Evolutionary conservation across 1,140 invertebrate genomes (phyloP).

Genomic region (Zophobas morio): DNA sequence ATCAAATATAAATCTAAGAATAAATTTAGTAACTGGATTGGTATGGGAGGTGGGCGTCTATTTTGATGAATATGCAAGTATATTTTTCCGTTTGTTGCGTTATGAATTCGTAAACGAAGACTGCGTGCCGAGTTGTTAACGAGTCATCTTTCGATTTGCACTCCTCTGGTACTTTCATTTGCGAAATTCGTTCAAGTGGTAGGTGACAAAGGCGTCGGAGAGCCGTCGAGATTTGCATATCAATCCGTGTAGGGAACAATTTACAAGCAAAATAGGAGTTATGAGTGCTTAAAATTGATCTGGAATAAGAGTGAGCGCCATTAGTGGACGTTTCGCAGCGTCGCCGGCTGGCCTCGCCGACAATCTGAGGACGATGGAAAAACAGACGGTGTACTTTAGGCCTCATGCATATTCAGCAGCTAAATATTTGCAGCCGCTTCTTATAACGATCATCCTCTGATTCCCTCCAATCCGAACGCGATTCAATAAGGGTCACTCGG

Average conservation of each 20-base stretch:
- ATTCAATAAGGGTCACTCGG: constrained; percentile 45
- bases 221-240: constrained; percentile 50
- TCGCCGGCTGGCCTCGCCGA: constrained; percentile 43
- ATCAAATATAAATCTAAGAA: no score
- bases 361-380: constrained; percentile 59
- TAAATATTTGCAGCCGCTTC: constrained; percentile 63
- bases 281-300: constrained; percentile 56
- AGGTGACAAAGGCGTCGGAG: constrained; percentile 46
- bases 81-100: not conserved
- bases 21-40: no score
- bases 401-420: constrained; percentile 64
- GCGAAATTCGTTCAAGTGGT: constrained; percentile 33
- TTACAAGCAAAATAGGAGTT: constrained; percentile 56
- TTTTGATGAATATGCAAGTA: no score
- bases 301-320: constrained; percentile 53
- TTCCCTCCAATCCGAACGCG: constrained; percentile 37
- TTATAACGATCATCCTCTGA: constrained; percentile 57
- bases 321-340: constrained; percentile 51
- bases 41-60: no score
- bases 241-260: constrained; percentile 53
- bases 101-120: not conserved
- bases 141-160: constrained; percentile 3
- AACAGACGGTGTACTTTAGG: constrained; percentile 63
- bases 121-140: not conserved
- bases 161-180: constrained; percentile 35